Conservation (phyloP, 2,797 vertebrate genomes). For the Sebastes nivosus region DNA sequence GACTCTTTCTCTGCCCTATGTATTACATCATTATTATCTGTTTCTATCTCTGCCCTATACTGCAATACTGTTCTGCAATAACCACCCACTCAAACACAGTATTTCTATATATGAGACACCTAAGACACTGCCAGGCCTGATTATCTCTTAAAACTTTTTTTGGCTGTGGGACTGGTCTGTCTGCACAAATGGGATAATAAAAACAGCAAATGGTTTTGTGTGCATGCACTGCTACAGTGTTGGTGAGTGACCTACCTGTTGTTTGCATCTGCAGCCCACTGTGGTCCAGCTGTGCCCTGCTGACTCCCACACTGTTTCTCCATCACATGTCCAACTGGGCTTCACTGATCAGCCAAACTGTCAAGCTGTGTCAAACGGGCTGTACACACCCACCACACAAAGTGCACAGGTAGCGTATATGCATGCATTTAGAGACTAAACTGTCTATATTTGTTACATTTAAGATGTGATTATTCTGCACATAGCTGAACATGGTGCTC, state of each 20-base stretch:
- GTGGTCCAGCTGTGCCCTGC: constrained; percentile 71
- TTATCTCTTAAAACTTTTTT: constrained; percentile 15
- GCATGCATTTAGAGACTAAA: not conserved
- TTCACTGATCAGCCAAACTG: constrained; percentile 75
- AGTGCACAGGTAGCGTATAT: constrained; percentile 77
- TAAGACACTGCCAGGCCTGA: constrained; percentile 4
- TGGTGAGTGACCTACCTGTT: constrained; percentile 37
- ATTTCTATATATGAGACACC: constrained; percentile 19
- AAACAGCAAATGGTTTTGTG: constrained; percentile 12
- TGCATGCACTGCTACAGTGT: not conserved
- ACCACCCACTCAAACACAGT: not conserved
- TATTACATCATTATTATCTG: not conserved
- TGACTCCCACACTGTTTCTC: constrained; percentile 77
- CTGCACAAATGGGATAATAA: not conserved
- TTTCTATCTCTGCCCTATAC: not conserved
- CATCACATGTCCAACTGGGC: constrained; percentile 82
- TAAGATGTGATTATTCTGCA: not conserved
- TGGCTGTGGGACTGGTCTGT: not conserved
- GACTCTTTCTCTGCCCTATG: not conserved
- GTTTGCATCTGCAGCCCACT: constrained; percentile 66
- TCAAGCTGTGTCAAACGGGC: constrained; percentile 81
- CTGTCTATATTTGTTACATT: not conserved
- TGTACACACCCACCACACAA: constrained; percentile 69
- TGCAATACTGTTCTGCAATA: not conserved
- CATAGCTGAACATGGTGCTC: not conserved